Percentiles rank a stretch among this genome's conserved stretches.
Conservation (phyloP, 2,113 vertebrate genomes). For the Peromyscus polionotus region DNA sequence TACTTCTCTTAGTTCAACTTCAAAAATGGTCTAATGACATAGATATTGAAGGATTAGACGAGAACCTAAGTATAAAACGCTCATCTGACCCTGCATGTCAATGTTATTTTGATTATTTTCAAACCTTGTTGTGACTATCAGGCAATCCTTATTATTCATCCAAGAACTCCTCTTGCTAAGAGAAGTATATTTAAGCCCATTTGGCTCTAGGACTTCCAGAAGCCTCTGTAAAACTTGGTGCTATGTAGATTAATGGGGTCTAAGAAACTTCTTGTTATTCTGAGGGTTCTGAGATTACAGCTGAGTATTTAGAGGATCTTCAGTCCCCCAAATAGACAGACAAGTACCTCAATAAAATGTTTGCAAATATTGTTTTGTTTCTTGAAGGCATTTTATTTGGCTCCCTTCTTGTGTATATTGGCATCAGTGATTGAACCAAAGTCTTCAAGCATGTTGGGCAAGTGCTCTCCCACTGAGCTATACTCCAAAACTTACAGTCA, state of each 20-base stretch:
- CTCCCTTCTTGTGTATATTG: neutral
- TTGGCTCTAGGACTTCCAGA: neutral
- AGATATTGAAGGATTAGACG: neutral
- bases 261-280: neutral
- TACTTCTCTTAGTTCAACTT: neutral
- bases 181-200: neutral
- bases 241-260: neutral
- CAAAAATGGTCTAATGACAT: neutral
- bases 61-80: neutral
- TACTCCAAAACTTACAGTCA: neutral
- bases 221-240: neutral
- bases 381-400: neutral
- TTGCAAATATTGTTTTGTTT: neutral
- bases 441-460: neutral
- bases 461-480: neutral
- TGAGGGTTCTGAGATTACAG: neutral
- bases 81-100: neutral
- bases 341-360: neutral
- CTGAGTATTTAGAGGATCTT: neutral
- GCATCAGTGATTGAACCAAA: neutral
- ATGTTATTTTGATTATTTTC: neutral
- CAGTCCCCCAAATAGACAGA: neutral
- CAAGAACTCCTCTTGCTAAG: neutral
- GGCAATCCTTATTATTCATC: neutral
- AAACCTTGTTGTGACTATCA: neutral